Evolutionary conservation across 2,797 vertebrate species (phyloP), one percentile per base, ranked within the genome.

Genomic region (Ciconia nigra): DNA sequence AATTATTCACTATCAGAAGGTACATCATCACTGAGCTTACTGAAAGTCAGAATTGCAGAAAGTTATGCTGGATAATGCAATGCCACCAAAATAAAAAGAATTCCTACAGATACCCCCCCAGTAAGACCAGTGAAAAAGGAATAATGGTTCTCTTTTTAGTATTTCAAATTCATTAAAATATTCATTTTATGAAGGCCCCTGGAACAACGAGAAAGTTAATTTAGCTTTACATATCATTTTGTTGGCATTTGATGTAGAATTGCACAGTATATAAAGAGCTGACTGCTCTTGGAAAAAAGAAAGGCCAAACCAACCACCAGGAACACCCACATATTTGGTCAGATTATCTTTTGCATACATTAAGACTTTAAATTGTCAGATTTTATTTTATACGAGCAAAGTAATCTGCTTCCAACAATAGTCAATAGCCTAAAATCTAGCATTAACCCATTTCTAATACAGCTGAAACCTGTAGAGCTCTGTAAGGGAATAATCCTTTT

Each of bases 361-460:
- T 83, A 92, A 83, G 89, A 91, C 65, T 82, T 85, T 70, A 87
- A 89, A 62, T 82, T 90, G 62, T 84, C 77, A 69, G 58, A 91
- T 94, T 92, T 93, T 90, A 91, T 92, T 96, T 91, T 87, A 96
- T 42, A 95, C n/a, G 72, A 85, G 89, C 76, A 66, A 94, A 93
- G 65, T 96, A 96, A 96, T 94, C 95, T 82, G 72, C 89, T 95
- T 96, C 59, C 71, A 85, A 93, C 89, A 93, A 94, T 41, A 95
- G 55, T 88, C 88, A 77, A 87, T 46, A 95, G 84, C 61, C 74
- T 88, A 89, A 95, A 97, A 97, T 97, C 93, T 93, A 92, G 82
- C 90, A 96, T 96, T 97, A 97, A 91, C 91, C 87, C 89, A 97
- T 95, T 97, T 97, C 91, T 90, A 95, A 83, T 77, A 82, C 35